Conservation (phyloP, 1,140 invertebrate genomes). For the Heliconius nattereri region DNA sequence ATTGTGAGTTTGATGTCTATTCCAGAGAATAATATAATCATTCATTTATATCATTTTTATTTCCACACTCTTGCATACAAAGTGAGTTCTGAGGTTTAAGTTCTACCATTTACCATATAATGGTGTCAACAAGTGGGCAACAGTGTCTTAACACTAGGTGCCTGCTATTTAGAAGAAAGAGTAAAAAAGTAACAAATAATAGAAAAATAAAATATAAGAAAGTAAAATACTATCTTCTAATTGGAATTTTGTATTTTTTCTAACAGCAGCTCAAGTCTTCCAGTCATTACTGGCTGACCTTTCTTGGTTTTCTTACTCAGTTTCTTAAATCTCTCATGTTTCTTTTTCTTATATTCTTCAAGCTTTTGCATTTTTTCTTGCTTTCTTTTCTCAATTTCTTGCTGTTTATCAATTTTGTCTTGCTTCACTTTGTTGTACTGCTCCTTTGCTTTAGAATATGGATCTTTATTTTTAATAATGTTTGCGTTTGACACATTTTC, state of each 20-base stretch:
- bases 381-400: constrained; percentile 77
- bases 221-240: background rate
- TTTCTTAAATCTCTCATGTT: constrained; percentile 84
- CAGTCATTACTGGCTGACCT: constrained; percentile 90
- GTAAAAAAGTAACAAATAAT: too few species aligned
- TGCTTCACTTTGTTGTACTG: constrained; percentile 81
- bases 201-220: too few species aligned
- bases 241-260: constrained; percentile 82
- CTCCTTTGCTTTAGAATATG: constrained; percentile 81
- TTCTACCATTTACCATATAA: too few species aligned
- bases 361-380: constrained; percentile 84
- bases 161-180: too few species aligned
- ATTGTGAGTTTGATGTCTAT: too few species aligned
- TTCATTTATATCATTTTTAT: too few species aligned
- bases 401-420: constrained; percentile 81
- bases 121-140: too few species aligned
- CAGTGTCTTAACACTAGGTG: too few species aligned
- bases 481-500: constrained; percentile 48
- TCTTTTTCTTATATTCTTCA: constrained; percentile 85
- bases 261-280: constrained; percentile 86
- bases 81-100: too few species aligned
- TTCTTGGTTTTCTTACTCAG: constrained; percentile 87
- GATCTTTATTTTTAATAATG: constrained; percentile 53
- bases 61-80: too few species aligned
- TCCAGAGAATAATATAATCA: too few species aligned